Conservation (phyloP, 2,888 invertebrate species). For the Pyralis farinalis region DNA sequence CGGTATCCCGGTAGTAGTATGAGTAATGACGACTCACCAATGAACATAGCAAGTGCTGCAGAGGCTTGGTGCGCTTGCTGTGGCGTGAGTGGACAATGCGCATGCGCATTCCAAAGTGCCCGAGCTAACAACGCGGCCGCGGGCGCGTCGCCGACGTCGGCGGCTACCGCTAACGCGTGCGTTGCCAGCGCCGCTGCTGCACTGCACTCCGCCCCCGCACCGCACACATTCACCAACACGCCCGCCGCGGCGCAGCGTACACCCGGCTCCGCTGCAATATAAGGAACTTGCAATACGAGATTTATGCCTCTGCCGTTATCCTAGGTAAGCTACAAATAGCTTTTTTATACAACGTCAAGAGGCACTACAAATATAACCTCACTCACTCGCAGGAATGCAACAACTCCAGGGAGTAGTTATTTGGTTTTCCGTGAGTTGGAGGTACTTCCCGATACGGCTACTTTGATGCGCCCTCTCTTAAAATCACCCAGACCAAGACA, state of each 20-base stretch:
- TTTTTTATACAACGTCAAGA: too few species aligned
- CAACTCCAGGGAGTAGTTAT: too few species aligned
- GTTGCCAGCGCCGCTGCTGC: conserved; percentile 30
- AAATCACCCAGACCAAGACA: too few species aligned
- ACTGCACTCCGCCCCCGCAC: conserved; percentile 38
- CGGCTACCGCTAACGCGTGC: conserved; percentile 60
- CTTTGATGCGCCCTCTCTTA: too few species aligned
- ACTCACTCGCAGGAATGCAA: too few species aligned
- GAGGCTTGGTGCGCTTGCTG: conserved; percentile 45
- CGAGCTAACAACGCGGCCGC: conserved; percentile 60
- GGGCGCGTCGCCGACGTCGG: conserved; percentile 62
- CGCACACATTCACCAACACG: conserved; percentile 89
- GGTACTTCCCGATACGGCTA: too few species aligned
- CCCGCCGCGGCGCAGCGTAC: conserved; percentile 90
- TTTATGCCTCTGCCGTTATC: too few species aligned
- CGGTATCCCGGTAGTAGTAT: too few species aligned
- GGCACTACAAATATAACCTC: too few species aligned
- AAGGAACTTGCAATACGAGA: too few species aligned
- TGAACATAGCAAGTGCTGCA: conserved; percentile 81
- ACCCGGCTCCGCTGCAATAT: conserved; percentile 83
- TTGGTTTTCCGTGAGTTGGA: too few species aligned
- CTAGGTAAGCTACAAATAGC: too few species aligned
- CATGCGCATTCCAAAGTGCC: conserved; percentile 34
- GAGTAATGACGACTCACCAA: conserved; percentile 78
- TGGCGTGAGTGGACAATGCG: conserved; percentile 36